A percentile compares a stretch with the other conserved stretches of the same genome.
phyloP scores from a whole-genome alignment of 2,888 invertebrate species.

The Ferdinandea cuprea region DNA sequence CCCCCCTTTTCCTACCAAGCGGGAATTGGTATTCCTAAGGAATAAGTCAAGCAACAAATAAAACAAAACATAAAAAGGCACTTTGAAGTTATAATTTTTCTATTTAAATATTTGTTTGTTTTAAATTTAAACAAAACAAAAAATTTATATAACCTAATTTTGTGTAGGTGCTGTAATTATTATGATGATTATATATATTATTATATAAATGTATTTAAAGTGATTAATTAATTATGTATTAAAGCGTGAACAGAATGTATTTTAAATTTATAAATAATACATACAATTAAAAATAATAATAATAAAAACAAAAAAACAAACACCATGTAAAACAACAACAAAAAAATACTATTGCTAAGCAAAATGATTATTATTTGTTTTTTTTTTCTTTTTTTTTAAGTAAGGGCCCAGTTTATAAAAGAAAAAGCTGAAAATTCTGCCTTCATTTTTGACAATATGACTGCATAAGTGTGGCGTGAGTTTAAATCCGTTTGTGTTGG shows the following conservation, averaged over 20 bases:
- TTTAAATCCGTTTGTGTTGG: too few relatives aligned
- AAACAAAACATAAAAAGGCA: constrained; percentile 16
- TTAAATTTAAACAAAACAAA: constrained; percentile 33
- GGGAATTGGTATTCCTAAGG: constrained; percentile 61
- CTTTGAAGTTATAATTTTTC: constrained; percentile 25
- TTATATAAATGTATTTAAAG: constrained; percentile 67
- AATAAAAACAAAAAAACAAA: constrained; percentile 32
- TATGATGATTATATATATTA: constrained; percentile 68
- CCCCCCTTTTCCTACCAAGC: constrained; percentile 46
- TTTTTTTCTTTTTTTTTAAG: constrained; percentile 10
- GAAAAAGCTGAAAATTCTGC: too few relatives aligned
- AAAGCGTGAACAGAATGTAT: constrained; percentile 74
- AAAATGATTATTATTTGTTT: constrained; percentile 41
- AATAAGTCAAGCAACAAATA: constrained; percentile 38
- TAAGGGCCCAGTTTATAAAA: not conserved
- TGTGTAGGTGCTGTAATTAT: constrained; percentile 74
- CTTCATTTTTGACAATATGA: too few relatives aligned
- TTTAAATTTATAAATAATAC: constrained; percentile 59
- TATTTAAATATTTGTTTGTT: constrained; percentile 46
- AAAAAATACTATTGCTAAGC: constrained; percentile 67
- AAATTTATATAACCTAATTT: constrained; percentile 60
- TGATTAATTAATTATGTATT: constrained; percentile 73
- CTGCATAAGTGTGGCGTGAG: too few relatives aligned
- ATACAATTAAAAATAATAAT: constrained; percentile 19
- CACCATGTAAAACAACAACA: constrained; percentile 38